Base-by-base conservation (phyloP, 2,888 invertebrate genomes). In the Nomada hirtipes region DNA sequence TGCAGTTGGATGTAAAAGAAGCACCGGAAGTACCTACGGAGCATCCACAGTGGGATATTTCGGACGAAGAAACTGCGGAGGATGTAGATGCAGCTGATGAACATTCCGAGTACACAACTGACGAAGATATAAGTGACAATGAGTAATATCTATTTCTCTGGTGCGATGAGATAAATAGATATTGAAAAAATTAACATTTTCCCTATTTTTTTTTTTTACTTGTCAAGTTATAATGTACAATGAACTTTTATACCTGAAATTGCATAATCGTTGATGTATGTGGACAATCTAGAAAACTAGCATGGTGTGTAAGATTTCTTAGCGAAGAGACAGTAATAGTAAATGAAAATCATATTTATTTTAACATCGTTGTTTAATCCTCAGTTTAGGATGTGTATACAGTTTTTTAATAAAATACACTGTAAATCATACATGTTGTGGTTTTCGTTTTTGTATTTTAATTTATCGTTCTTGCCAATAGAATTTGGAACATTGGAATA, bases 11-110 rank as follows among this genome's bases (percentile, higher is more conserved):
- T 94, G 99, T 99, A 83, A 98, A 99, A 94, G 98, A 98, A 94
- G 99, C 99, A 42, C 97, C 98, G 85, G 97, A 97, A 89, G 96
- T 98, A 91, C 97, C 98, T 84, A 97, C 96, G 70, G 97, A 98
- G 92, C 98, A 99, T 94, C 98, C 98, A n/a, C 99, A 99, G 94
- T 99, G 99, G 99, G 98, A 99, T 91, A 97, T 98, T 92, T 97
- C 98, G 86, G 98, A 98, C 92, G 98, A 98, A 67, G 98, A 99
- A 92, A 97, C 97, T 79, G 97, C 97, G 78, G 96, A 95, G 88
- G 95, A 96, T 89, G 95, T 95, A 67, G 96, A 96, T 86, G 95
- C 95, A 85, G 96, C 95, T 78, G 96, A 96, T 90, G 93, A 93
- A 92, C 93, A 94, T 93, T 96, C 96, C 82, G 96, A 96, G 91